Evolutionary conservation across 30 jellyfish, hydroid and myxozoan species (phyloP), one percentile per base, ranked within the genome.

Genomic region (Sanderia malayensis): DNA sequence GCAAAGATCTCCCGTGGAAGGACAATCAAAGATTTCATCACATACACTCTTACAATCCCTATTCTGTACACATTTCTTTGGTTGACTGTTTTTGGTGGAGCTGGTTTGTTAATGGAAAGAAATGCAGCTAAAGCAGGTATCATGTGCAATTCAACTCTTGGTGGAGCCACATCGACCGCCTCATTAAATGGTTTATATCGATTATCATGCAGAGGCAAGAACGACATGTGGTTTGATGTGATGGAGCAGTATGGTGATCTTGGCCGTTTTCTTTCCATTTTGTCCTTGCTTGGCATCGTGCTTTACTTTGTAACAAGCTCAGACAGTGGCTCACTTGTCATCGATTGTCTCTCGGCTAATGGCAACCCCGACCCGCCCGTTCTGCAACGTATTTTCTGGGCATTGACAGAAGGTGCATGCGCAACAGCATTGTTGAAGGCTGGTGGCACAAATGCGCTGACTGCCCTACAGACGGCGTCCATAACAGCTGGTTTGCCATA

Each of bases 291-390:
- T 32, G 97, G 95, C 59, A 82, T 89, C 86, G 68, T 89, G 28
- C 76, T 89, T 22, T 89, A 89, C 61, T 89, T 89, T 72, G 95
- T 89, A 20, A 89, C 97, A 32, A 81, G 95, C 60, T 81, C 95
- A 0, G 97, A 89, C 71, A 81, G 95, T 69, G 97, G 97, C 27
- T 89, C 97, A 23, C 72, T 89, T 53, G 97, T 89, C 64, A 89
- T 89, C 41, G 97, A 89, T 33, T 89, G 97, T 63, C 71, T 89
- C 28, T 89, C 97, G 4, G 97, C 97, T n/a, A 89, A 89, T 31
- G 97, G 97, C 41, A 82, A 89, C 68, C 97, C 97, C 1, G 95
- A 89, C n/a, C 97, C 97, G 15, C 97, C 97, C 0, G 44, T 82
- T 25, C 58, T 79, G 32, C 97, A 89, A 64, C 86, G 97, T 46